phyloP scores from a whole-genome alignment of 2,888 invertebrate species.

The Xanthorhoe designata region DNA sequence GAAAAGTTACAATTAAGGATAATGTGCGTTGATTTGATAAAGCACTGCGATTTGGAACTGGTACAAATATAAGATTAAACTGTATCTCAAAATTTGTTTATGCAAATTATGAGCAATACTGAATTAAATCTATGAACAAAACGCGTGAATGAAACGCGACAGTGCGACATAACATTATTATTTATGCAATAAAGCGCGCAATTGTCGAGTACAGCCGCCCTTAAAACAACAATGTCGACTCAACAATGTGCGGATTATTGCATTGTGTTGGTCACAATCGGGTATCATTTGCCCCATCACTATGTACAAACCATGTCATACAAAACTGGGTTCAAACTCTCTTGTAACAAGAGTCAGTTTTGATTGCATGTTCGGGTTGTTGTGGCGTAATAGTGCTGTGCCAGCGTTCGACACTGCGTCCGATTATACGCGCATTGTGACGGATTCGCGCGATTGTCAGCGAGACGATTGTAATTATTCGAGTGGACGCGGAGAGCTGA shows the following conservation, averaged over 20 bases:
- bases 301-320: conserved; percentile 48
- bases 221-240: conserved; percentile 85
- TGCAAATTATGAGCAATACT: conserved; percentile 21
- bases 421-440: conserved; percentile 84
- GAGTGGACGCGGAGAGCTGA: conserved; percentile 72
- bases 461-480: conserved; percentile 84
- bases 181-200: conserved; percentile 85
- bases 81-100: not conserved
- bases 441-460: conserved; percentile 84
- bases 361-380: conserved; percentile 43
- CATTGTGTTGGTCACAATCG: conserved; percentile 84
- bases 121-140: conserved; percentile 52
- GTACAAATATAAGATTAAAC: not conserved
- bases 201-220: conserved; percentile 81
- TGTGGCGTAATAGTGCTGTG: conserved; percentile 61
- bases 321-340: conserved; percentile 11
- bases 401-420: conserved; percentile 70
- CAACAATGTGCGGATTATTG: conserved; percentile 86
- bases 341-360: conserved; percentile 43
- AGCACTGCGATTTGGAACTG: not conserved
- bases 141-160: conserved; percentile 57
- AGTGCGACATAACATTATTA: conserved; percentile 83
- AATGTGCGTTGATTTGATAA: no score
- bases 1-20: no score
- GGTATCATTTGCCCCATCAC: conserved; percentile 67